These are phyloP conservation scores for Euplagia quadripunctaria DNA, from an alignment of 2,888 invertebrate genomes.

Conservation along the genomic window DNA sequence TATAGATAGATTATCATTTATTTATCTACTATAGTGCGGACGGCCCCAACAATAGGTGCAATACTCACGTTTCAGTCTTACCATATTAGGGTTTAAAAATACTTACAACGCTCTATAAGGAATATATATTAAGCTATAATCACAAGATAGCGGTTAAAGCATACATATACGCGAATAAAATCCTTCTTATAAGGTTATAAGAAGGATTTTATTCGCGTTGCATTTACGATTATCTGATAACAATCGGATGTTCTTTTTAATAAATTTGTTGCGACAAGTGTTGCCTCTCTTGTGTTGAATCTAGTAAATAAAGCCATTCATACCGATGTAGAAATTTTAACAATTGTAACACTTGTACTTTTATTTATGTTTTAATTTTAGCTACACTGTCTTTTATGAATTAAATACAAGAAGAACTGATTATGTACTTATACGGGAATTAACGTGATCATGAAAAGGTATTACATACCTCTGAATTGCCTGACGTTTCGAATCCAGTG, in stretches of 20 bases:
- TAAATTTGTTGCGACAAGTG: constrained; percentile 8
- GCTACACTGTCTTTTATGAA: too few relatives aligned
- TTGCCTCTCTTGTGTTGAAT: neutral
- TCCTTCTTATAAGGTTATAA: constrained; percentile 8
- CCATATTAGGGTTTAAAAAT: constrained; percentile 1
- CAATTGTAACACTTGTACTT: too few relatives aligned
- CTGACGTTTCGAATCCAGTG: too few relatives aligned
- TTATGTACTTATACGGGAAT: too few relatives aligned
- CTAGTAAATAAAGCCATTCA: too few relatives aligned
- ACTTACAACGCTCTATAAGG: neutral
- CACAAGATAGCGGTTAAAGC: neutral
- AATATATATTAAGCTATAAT: neutral
- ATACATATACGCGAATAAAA: too few relatives aligned
- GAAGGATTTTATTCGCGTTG: constrained; percentile 11
- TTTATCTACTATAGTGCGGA: neutral
- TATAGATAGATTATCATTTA: neutral
- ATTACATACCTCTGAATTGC: too few relatives aligned
- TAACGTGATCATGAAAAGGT: too few relatives aligned
- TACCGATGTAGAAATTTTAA: too few relatives aligned
- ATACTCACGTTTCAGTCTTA: neutral
- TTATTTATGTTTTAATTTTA: too few relatives aligned
- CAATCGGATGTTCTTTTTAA: constrained; percentile 17
- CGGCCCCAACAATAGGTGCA: neutral
- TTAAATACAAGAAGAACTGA: neutral
- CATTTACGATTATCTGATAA: constrained; percentile 19